Evolutionary conservation across 2,113 vertebrate genomes (phyloP).

Genomic region (Zeus faber): DNA sequence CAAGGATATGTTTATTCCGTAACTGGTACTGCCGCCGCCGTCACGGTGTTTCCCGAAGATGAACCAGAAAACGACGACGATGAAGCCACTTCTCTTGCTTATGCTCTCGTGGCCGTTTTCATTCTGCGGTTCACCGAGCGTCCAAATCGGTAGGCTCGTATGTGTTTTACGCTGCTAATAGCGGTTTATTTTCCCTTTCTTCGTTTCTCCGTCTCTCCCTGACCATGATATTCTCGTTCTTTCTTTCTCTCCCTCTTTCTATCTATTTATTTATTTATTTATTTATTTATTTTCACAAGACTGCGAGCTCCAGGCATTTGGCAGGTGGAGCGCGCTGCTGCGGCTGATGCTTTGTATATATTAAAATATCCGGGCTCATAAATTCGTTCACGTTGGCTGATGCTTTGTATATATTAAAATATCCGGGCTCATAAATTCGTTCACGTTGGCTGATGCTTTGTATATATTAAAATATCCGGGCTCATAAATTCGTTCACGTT

Average conservation of each 20-base stretch:
- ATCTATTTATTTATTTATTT: background rate
- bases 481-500: too few species aligned
- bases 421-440: too few species aligned
- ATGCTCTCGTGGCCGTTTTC: constrained; percentile 39
- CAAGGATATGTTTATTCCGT: constrained; percentile 22
- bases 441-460: too few species aligned
- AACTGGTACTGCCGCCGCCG: constrained; percentile 14
- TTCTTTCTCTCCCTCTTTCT: background rate
- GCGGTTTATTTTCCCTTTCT: background rate
- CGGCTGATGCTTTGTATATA: too few species aligned
- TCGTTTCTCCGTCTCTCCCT: background rate
- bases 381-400: too few species aligned
- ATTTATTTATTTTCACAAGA: background rate
- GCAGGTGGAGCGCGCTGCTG: too few species aligned
- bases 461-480: too few species aligned
- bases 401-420: too few species aligned
- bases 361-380: too few species aligned
- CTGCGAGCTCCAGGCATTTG: too few species aligned
- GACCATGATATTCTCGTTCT: background rate
- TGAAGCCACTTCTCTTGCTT: constrained; percentile 55
- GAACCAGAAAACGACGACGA: constrained; percentile 32
- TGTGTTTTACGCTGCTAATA: constrained; percentile 1
- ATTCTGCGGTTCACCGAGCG: constrained; percentile 57
- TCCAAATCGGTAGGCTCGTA: constrained; percentile 58
- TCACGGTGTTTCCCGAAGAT: constrained; percentile 31